Base-by-base conservation (phyloP, 2,888 invertebrate genomes). In the Helicoverpa assulta region DNA sequence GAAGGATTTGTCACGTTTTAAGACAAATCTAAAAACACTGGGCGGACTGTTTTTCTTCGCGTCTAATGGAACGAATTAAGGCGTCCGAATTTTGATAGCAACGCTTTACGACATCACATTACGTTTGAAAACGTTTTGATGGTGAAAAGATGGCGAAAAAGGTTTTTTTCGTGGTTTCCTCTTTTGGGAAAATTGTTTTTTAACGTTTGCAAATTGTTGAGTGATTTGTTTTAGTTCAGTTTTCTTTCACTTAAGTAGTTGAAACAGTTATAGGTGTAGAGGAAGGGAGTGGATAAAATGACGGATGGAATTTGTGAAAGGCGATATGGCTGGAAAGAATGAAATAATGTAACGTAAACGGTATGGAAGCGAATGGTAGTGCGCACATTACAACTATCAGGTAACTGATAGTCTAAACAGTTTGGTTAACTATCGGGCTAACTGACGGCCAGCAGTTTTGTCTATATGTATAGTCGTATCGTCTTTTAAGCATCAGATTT, bases 1-100 rank as follows among this genome's bases (percentile, higher is more conserved):
- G 67, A 67, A 29, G 78, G 81, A 83, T 84, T 84, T 85, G 83
- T 85, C 83, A 76, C 73, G 72, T 80, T 80, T 76, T 78, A 82
- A 78, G 69, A 73, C 61, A 69, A 76, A 76, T 80, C 83, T 80
- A 67, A 75, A 70, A 73, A 66, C 53, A 71, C 63, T 55, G 37
- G 10, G 2, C 40, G 7, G 58, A 54, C 37, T 75, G 67, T 70
- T 71, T 73, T 79, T 67, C 70, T 75, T 68, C 50, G 43, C 19
- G 29, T 33, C 64, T 73, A 82, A 82, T 82, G 81, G 78, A 78
- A 81, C 60, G 68, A 78, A 78, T 83, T 80, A 67, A 63, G 69
- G 61, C 65, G 33, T 40, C 40, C 58, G 54, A 64, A 68, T 77
- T 76, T 70, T 57, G 40, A 56, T 18, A 40, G 61, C 43, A 76